These are phyloP conservation scores for Trimorus sp. DNA, from an alignment of 2,888 invertebrate species.

Conservation along the genomic window DNA sequence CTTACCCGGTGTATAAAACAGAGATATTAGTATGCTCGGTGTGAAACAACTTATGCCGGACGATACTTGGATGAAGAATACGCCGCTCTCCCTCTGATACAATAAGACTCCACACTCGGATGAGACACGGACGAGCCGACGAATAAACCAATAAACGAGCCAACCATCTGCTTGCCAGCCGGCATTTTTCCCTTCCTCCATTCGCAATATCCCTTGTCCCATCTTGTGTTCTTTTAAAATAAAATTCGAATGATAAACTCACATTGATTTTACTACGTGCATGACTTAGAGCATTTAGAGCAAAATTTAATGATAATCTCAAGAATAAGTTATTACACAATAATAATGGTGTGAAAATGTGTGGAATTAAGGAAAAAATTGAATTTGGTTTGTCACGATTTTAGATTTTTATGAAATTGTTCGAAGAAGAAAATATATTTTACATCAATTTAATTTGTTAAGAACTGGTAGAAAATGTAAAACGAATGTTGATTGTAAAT, in stretches of 20 bases:
- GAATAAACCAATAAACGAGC: slow-evolving; percentile 81
- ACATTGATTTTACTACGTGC: too few relatives aligned
- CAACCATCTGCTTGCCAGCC: slow-evolving; percentile 81
- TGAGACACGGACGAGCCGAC: slow-evolving; percentile 76
- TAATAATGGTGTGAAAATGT: too few relatives aligned
- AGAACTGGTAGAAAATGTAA: too few relatives aligned
- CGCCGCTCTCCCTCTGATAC: slow-evolving; percentile 64
- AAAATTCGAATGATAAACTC: slow-evolving; percentile 69
- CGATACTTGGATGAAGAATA: slow-evolving; percentile 57
- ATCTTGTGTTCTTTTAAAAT: slow-evolving; percentile 79
- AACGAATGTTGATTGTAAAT: too few relatives aligned
- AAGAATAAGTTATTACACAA: too few relatives aligned
- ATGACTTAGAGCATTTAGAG: too few relatives aligned
- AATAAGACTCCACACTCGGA: slow-evolving; percentile 63
- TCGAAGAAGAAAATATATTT: too few relatives aligned
- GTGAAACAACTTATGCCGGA: slow-evolving; percentile 61
- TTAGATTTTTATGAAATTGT: too few relatives aligned
- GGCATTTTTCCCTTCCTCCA: slow-evolving; percentile 75
- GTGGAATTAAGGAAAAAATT: too few relatives aligned
- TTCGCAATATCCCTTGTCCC: slow-evolving; percentile 63
- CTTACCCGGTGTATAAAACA: slow-evolving; percentile 70
- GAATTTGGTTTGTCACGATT: too few relatives aligned
- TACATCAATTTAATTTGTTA: too few relatives aligned
- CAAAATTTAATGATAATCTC: too few relatives aligned
- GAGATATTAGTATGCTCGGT: slow-evolving; percentile 57